phyloP scores from a whole-genome alignment of 2,888 invertebrate species.

The Pharmacophagus antenor region DNA sequence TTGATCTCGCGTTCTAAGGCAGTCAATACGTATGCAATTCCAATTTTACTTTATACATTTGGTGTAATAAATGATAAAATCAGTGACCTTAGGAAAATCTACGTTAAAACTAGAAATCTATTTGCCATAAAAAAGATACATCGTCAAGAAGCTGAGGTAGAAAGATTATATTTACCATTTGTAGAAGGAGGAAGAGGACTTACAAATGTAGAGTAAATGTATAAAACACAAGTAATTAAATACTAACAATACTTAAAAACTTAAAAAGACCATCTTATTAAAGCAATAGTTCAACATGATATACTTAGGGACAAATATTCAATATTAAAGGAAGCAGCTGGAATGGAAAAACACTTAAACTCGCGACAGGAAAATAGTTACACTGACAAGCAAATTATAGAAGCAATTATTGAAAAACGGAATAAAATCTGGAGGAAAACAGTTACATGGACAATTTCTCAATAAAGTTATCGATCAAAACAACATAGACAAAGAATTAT shows the following conservation, averaged over 20 bases:
- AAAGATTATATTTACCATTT: not conserved
- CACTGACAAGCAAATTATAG: not conserved
- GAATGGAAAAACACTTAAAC: not conserved
- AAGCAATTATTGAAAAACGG: not conserved
- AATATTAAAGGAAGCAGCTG: not conserved
- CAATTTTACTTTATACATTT: too few species aligned
- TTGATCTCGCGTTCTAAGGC: too few species aligned
- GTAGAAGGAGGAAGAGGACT: not conserved
- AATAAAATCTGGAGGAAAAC: not conserved
- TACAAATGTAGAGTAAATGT: not conserved
- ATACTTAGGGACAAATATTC: not conserved
- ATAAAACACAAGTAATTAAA: not conserved
- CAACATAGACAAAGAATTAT: too few species aligned
- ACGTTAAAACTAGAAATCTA: too few species aligned
- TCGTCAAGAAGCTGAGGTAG: too few species aligned
- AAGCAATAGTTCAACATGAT: not conserved
- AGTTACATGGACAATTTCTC: not conserved
- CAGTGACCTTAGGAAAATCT: too few species aligned
- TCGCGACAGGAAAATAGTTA: not conserved
- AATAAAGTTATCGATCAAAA: too few species aligned
- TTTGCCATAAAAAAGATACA: too few species aligned
- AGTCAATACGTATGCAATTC: too few species aligned
- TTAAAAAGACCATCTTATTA: not conserved
- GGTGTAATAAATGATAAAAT: too few species aligned
- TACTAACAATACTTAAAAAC: not conserved